phyloP scores from a whole-genome alignment of 2,888 invertebrate genomes.

The Erebia palarica region DNA sequence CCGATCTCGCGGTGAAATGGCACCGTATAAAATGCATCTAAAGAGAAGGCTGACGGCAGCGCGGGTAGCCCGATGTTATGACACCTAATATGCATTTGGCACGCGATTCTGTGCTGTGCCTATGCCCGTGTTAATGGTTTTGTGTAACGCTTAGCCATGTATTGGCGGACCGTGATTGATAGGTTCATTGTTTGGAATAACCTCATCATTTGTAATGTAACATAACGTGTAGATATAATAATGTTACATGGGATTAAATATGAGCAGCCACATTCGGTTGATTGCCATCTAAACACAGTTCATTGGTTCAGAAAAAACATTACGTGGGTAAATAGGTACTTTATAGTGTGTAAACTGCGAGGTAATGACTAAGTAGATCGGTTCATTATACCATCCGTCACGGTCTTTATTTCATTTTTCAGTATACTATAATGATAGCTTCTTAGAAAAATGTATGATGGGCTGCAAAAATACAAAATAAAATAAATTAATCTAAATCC shows the following conservation, averaged over 20 bases:
- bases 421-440: no score
- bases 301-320: no score
- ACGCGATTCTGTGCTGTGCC: slow-evolving; percentile 66
- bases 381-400: no score
- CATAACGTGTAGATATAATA: background rate
- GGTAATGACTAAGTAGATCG: background rate
- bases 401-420: no score
- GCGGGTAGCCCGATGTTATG: slow-evolving; percentile 60
- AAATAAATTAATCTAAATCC: no score
- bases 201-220: slow-evolving; percentile 4
- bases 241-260: no score
- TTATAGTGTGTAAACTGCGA: background rate
- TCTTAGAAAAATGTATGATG: no score
- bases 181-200: slow-evolving; percentile 43
- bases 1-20: slow-evolving; percentile 66
- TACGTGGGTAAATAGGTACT: background rate
- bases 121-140: slow-evolving; percentile 57
- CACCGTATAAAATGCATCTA: slow-evolving; percentile 64
- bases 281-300: no score
- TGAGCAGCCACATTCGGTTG: no score
- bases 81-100: slow-evolving; percentile 76
- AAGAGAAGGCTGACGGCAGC: slow-evolving; percentile 59
- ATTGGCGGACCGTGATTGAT: slow-evolving; percentile 59
- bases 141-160: slow-evolving; percentile 53
- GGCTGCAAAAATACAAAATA: no score